Conservation (phyloP, 2,888 invertebrate species). For the Syritta pipiens region DNA sequence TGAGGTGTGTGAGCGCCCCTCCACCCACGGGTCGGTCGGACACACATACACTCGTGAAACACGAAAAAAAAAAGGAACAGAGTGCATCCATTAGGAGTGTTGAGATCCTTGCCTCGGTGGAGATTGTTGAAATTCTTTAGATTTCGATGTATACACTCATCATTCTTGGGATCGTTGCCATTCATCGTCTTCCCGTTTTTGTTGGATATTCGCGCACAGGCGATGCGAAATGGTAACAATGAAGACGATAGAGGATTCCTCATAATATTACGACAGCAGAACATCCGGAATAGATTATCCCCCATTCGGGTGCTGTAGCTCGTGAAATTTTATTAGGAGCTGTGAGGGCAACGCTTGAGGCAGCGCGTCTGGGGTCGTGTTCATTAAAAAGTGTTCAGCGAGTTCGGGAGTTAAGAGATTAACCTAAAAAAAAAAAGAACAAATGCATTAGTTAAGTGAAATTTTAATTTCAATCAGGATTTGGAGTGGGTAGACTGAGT, state of each 20-base stretch:
- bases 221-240: conserved; percentile 27
- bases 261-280: background rate
- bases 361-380: no score
- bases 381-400: no score
- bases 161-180: conserved; percentile 14
- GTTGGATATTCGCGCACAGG: conserved; percentile 18
- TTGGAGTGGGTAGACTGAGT: no score
- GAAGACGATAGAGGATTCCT: conserved; percentile 21
- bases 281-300: conserved; percentile 65
- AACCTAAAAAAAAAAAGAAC: no score
- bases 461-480: no score
- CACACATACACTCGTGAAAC: no score
- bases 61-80: background rate
- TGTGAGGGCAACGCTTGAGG: no score
- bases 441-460: no score
- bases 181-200: conserved; percentile 2
- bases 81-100: conserved; percentile 36
- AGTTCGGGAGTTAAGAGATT: no score
- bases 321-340: conserved; percentile 49
- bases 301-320: conserved; percentile 33
- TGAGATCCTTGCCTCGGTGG: conserved; percentile 11
- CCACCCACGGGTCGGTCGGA: conserved; percentile 17
- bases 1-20: background rate
- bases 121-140: conserved; percentile 57
- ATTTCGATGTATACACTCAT: conserved; percentile 22